A percentile compares a stretch with the other conserved stretches of the same genome.
phyloP scores from a whole-genome alignment of 2,888 invertebrate genomes.

The Amblyteles armatorius region DNA sequence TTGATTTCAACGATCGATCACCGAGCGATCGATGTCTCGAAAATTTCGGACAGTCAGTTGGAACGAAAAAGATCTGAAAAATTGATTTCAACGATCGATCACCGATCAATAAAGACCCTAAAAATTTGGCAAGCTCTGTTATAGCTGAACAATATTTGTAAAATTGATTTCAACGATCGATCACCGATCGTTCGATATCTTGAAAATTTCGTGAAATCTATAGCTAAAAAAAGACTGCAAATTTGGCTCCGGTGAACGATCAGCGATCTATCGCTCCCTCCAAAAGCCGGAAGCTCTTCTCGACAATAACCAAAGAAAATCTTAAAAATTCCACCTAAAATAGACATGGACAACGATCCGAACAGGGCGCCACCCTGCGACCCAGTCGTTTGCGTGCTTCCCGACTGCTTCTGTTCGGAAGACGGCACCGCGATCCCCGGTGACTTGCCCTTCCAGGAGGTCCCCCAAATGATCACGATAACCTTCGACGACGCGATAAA shows the following conservation, averaged over 20 bases:
- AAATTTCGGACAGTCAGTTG: not conserved
- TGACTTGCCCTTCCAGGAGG: constrained; percentile 92
- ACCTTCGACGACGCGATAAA: constrained; percentile 98
- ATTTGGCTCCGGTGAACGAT: too few relatives aligned
- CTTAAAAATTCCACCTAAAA: constrained; percentile 71
- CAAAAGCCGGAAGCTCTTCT: too few relatives aligned
- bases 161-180: not conserved
- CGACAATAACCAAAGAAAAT: not conserved
- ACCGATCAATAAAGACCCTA: not conserved
- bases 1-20: not conserved
- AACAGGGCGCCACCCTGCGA: constrained; percentile 97
- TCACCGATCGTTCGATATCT: not conserved
- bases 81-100: not conserved
- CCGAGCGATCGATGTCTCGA: not conserved
- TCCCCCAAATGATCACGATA: constrained; percentile 97
- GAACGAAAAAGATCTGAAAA: not conserved
- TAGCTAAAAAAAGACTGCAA: too few relatives aligned
- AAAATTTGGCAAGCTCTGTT: too few relatives aligned
- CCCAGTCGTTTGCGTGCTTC: constrained; percentile 93
- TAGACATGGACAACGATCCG: constrained; percentile 97
- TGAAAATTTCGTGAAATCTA: not conserved
- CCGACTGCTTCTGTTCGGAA: constrained; percentile 97
- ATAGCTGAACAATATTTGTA: not conserved
- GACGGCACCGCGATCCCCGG: constrained; percentile 95
- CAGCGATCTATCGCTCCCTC: too few relatives aligned